These are phyloP conservation scores for Pseudomyrmex concolor DNA, from an alignment of 1,140 invertebrate species.

Conservation along the genomic window DNA sequence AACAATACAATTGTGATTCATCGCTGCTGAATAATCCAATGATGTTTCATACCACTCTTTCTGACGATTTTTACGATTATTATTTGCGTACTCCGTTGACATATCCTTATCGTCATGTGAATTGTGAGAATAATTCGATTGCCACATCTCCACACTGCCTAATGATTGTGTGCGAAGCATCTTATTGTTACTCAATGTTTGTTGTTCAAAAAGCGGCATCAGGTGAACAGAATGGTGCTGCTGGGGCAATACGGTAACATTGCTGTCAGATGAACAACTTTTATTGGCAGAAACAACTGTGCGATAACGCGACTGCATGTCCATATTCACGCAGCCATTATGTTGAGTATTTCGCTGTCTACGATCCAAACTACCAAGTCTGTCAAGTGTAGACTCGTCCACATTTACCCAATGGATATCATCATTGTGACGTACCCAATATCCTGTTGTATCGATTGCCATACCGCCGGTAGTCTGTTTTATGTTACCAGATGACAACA, in stretches of 20 bases:
- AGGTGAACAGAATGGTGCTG: conserved; percentile 66
- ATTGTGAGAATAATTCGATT: conserved; percentile 77
- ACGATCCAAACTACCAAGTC: conserved; percentile 88
- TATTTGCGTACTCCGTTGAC: conserved; percentile 69
- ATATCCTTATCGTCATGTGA: conserved; percentile 71
- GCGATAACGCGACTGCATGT: conserved; percentile 76
- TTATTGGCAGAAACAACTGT: conserved; percentile 70
- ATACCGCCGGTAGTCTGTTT: conserved; percentile 35
- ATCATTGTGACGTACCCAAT: conserved; percentile 80
- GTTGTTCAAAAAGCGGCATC: conserved; percentile 82
- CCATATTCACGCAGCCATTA: conserved; percentile 74
- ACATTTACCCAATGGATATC: conserved; percentile 82
- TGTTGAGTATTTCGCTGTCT: conserved; percentile 84
- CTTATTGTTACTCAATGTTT: conserved; percentile 84
- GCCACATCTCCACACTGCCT: conserved; percentile 86
- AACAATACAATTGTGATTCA: conserved; percentile 54
- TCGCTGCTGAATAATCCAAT: conserved; percentile 86
- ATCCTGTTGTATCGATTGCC: conserved; percentile 72
- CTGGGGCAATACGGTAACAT: conserved; percentile 41
- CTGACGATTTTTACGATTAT: conserved; percentile 80
- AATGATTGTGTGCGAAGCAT: conserved; percentile 87
- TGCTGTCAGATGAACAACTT: conserved; percentile 49
- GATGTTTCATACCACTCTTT: conserved; percentile 92
- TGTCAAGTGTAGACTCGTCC: conserved; percentile 77
- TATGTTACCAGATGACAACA: conserved; percentile 42